These are phyloP conservation scores for Limanda limanda DNA, from an alignment of 2,113 vertebrate species.

Conservation along the genomic window DNA sequence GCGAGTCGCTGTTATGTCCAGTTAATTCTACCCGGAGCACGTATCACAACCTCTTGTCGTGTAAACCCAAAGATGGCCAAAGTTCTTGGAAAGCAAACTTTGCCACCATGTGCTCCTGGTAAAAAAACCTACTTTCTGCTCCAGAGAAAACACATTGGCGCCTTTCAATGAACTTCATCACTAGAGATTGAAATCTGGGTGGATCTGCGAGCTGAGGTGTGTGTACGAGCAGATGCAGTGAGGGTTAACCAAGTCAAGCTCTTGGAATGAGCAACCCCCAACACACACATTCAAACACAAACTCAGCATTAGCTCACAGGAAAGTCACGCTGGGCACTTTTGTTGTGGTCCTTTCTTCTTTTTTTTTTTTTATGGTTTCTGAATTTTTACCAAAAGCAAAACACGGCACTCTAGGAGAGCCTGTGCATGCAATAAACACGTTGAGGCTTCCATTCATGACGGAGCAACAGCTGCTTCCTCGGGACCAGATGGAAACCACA, in stretches of 20 bases:
- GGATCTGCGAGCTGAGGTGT: background rate
- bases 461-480: background rate
- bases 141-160: too few relatives aligned
- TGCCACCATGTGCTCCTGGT: too few relatives aligned
- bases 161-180: too few relatives aligned
- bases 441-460: background rate
- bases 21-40: too few relatives aligned
- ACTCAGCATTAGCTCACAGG: slow-evolving; percentile 32
- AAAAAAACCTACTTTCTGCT: too few relatives aligned
- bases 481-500: background rate
- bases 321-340: slow-evolving; percentile 13
- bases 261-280: slow-evolving; percentile 9
- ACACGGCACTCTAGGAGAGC: background rate
- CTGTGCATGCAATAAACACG: slow-evolving; percentile 28
- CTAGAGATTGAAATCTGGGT: background rate
- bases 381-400: slow-evolving; percentile 4
- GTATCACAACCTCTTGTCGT: background rate
- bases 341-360: background rate
- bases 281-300: slow-evolving; percentile 17
- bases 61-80: too few relatives aligned
- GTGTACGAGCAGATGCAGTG: background rate
- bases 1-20: too few relatives aligned
- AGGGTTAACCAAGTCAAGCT: background rate
- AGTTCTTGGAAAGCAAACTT: too few relatives aligned
- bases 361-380: background rate